Evolutionary conservation across 2,888 invertebrate genomes (phyloP).

Genomic region (Germaria angustata): DNA sequence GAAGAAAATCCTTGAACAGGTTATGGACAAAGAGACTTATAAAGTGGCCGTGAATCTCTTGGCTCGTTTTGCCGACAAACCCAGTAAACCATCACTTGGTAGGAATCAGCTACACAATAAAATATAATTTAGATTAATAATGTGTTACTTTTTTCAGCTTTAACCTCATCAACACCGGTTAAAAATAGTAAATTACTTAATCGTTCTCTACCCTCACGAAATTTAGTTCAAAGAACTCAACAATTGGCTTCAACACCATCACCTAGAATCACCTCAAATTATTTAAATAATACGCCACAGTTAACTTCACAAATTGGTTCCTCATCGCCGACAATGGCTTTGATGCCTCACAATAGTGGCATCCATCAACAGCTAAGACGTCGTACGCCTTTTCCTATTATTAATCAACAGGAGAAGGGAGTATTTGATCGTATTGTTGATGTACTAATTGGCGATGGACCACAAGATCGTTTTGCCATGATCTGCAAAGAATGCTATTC

Average conservation of each 20-base stretch:
- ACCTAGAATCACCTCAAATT: conserved; percentile 26
- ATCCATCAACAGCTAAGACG: conserved; percentile 72
- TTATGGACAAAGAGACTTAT: conserved; percentile 98
- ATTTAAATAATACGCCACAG: conserved; percentile 40
- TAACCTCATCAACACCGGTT: conserved; percentile 38
- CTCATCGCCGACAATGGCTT: conserved; percentile 34
- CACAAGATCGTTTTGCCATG: conserved; percentile 95
- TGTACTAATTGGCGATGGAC: conserved; percentile 96
- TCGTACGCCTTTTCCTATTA: conserved; percentile 78
- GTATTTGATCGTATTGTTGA: conserved; percentile 95
- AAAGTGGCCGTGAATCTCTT: conserved; percentile 84
- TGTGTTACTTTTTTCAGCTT: conserved; percentile 14
- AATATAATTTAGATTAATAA: not conserved
- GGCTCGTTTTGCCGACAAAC: conserved; percentile 78
- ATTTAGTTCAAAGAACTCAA: conserved; percentile 7
- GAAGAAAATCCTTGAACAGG: conserved; percentile 93
- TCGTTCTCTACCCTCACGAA: conserved; percentile 53
- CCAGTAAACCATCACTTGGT: conserved; percentile 67
- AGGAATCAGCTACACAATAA: not conserved
- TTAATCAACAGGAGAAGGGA: conserved; percentile 84
- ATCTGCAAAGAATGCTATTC: conserved; percentile 94
- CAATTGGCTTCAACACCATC: conserved; percentile 30
- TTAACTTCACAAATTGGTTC: not conserved
- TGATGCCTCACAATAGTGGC: conserved; percentile 37
- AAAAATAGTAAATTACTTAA: conserved; percentile 48